Conservation (phyloP, 2,797 vertebrate species). For the Vireo griseus region DNA sequence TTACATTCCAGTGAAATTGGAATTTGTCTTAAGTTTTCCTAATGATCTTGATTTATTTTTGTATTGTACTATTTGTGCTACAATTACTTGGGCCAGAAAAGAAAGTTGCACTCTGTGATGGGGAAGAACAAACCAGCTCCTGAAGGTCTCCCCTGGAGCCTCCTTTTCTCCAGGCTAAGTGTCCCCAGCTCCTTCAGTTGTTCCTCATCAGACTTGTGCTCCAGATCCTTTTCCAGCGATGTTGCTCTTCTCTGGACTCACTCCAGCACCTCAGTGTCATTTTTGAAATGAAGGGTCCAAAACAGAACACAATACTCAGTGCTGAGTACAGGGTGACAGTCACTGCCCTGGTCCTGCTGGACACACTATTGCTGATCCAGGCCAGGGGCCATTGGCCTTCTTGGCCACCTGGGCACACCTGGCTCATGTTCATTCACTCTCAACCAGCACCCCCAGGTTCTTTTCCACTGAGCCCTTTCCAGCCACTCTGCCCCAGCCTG, state of each 20-base stretch:
- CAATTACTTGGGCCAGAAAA: neutral
- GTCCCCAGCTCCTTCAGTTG: neutral
- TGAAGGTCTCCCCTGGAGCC: neutral
- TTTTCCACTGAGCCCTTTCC: accelerated
- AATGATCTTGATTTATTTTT: neutral
- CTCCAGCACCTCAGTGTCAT: neutral
- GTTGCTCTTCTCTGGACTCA: neutral
- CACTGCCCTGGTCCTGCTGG: neutral
- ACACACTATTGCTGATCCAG: accelerated
- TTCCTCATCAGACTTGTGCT: neutral
- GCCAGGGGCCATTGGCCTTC: neutral
- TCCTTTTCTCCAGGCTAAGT: neutral
- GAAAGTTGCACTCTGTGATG: neutral
- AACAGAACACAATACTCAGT: neutral
- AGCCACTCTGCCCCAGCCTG: neutral
- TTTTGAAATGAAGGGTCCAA: neutral
- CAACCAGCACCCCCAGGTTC: neutral
- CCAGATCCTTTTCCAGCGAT: neutral
- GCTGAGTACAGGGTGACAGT: accelerated
- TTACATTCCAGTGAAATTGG: neutral
- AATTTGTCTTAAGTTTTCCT: neutral
- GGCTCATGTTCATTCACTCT: neutral
- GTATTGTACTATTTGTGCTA: neutral
- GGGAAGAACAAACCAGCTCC: neutral
- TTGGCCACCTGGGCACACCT: neutral